Evolutionary conservation across 2,888 invertebrate species (phyloP).

Genomic region (Athetis lepigone): DNA sequence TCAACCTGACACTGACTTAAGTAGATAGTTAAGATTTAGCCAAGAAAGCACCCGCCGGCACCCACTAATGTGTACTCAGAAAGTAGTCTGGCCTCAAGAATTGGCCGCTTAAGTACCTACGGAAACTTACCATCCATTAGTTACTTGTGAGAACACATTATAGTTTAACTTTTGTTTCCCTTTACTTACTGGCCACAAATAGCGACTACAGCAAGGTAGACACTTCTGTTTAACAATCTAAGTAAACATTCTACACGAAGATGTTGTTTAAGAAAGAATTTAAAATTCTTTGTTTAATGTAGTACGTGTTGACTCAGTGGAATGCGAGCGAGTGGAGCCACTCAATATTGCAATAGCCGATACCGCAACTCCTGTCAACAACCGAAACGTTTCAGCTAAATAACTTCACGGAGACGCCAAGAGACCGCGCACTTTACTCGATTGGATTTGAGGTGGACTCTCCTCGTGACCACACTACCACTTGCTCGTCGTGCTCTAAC

Average conservation of each 20-base stretch:
- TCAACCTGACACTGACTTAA: constrained; percentile 84
- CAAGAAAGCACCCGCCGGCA: constrained; percentile 79
- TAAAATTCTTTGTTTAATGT: constrained; percentile 51
- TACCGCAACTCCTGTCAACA: constrained; percentile 79
- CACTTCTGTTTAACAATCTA: constrained; percentile 54
- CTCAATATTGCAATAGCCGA: constrained; percentile 73
- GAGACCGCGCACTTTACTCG: constrained; percentile 84
- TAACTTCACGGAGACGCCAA: constrained; percentile 78
- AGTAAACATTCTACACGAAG: constrained; percentile 45
- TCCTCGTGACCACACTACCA: constrained; percentile 72
- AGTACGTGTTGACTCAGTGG: constrained; percentile 57
- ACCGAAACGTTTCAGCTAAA: constrained; percentile 86
- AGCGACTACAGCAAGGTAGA: constrained; percentile 65
- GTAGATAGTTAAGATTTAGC: constrained; percentile 88
- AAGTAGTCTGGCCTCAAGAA: constrained; percentile 86
- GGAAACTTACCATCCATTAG: constrained; percentile 88
- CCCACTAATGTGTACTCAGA: constrained; percentile 87
- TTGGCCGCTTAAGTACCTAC: constrained; percentile 87
- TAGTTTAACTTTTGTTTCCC: constrained; percentile 86
- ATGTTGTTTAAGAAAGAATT: constrained; percentile 41
- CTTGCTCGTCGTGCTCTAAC: constrained; percentile 59
- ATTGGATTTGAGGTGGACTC: constrained; percentile 85
- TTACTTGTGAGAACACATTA: constrained; percentile 86
- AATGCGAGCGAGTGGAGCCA: constrained; percentile 54
- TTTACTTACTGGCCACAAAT: constrained; percentile 76